These are phyloP conservation scores for Cyphomyrmex costatus DNA, from an alignment of 1,140 invertebrate species.

Conservation along the genomic window DNA sequence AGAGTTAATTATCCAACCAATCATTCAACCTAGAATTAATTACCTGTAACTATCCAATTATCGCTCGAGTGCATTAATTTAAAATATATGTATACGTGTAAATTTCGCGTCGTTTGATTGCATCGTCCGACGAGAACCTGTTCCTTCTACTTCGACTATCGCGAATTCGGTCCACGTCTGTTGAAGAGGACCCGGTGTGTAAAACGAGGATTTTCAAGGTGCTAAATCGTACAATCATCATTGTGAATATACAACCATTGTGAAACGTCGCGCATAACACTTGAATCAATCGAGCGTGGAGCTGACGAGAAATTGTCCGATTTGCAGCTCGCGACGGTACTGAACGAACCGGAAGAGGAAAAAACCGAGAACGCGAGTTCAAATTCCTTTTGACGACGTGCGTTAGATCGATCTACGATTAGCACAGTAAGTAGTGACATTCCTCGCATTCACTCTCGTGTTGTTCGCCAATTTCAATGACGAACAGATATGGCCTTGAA, in stretches of 20 bases:
- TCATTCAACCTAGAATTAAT: background rate
- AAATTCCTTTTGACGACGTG: constrained; percentile 30
- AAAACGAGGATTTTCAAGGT: background rate
- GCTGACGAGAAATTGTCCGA: background rate
- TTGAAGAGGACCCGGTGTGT: background rate
- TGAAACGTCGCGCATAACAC: background rate
- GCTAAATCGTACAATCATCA: background rate
- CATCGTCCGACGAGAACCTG: background rate
- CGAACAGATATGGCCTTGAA: background rate
- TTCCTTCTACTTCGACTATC: background rate
- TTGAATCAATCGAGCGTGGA: constrained; percentile 1
- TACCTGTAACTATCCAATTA: background rate
- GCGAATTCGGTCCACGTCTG: background rate
- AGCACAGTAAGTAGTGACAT: constrained; percentile 39
- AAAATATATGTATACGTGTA: background rate
- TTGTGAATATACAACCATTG: background rate
- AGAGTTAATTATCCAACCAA: background rate
- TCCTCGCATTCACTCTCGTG: background rate
- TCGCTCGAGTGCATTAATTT: background rate
- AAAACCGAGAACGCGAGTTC: background rate
- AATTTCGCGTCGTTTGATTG: background rate
- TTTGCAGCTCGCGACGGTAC: background rate
- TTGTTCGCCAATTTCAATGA: background rate
- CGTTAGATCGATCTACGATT: constrained; percentile 50
- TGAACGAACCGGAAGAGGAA: constrained; percentile 9